A percentile compares a stretch with the other conserved stretches of the same genome.
Conservation (phyloP, 2,888 invertebrate species). For the Protophormia terraenovae region DNA sequence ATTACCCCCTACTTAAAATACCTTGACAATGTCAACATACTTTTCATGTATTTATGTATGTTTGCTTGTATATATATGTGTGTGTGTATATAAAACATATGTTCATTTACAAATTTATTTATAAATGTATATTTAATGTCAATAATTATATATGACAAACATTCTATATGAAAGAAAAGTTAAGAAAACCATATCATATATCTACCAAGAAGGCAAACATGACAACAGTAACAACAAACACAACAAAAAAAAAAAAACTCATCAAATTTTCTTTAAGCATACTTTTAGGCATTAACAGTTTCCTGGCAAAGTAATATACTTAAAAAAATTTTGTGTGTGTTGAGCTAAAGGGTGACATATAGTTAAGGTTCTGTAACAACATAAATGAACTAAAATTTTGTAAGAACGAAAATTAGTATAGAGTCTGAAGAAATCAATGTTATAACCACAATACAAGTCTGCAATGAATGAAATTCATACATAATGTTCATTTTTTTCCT, state of each 20-base stretch:
- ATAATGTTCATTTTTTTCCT: too few relatives aligned
- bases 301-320: not conserved
- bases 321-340: not conserved
- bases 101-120: slow-evolving; percentile 5
- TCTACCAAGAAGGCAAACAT: not conserved
- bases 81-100: not conserved
- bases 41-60: not conserved
- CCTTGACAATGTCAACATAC: not conserved
- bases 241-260: slow-evolving; percentile 17
- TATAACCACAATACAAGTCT: too few relatives aligned
- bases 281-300: slow-evolving; percentile 49
- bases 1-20: not conserved
- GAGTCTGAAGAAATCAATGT: too few relatives aligned
- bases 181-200: not conserved
- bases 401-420: too few relatives aligned
- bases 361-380: not conserved
- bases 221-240: not conserved
- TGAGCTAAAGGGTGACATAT: not conserved
- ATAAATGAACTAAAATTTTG: too few relatives aligned
- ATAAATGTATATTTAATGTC: slow-evolving; percentile 3
- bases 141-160: slow-evolving; percentile 23
- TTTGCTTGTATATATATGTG: not conserved
- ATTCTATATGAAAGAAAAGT: not conserved
- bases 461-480: too few relatives aligned
- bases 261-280: slow-evolving; percentile 29